Evolutionary conservation across 2,797 vertebrate species (phyloP), one percentile per base, ranked within the genome.

Genomic region (Harpagifer antarcticus): DNA sequence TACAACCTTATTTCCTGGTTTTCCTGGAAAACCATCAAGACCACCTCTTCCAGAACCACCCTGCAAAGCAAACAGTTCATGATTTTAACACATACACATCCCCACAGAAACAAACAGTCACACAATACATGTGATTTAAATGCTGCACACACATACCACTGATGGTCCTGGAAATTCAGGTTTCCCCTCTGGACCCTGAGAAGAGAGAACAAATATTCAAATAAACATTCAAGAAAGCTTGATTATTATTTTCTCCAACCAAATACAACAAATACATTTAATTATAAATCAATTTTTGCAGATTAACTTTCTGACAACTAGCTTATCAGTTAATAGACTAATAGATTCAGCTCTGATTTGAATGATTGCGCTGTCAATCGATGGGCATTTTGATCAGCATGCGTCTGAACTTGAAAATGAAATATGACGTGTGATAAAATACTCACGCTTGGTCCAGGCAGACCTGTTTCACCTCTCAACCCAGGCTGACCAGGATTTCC

Each of bases 401-500:
- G 44, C 9, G 15, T 19, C 17, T 68, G 5, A 63, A 50, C 8
- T 3, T 44, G 48, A 14, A 37, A 37, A 37, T 37, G 6, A 9
- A 37, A 57, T 2, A 2, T 49, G 23, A 54, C 8, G 27, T 20
- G 44, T 45, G 43, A 56, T 4, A n/a, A 1, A 5, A 52, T 60
- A 88, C 94, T 82, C 90, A 97, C 97, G 86, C 91, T 93, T 7
- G 88, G 93, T 23, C 97, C 97, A 20, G 93, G 92, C 17, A 82
- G 88, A 61, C 97, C 96, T 4, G 81, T 85, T 76, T 94, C 94
- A 75, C 96, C 96, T 79, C 72, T 94, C 5, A 82, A 78, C 14
- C 96, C 96, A 2, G 94, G 83, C 58, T 87, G 85, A 54, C 96
- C 95, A 0, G 78, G 61, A 45, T 94, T 83, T 40, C 96, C 92